Percentiles rank a stretch among this genome's conserved stretches.
Evolutionary conservation across 2,797 vertebrate species (phyloP).

Genomic region (Sciurus carolinensis): DNA sequence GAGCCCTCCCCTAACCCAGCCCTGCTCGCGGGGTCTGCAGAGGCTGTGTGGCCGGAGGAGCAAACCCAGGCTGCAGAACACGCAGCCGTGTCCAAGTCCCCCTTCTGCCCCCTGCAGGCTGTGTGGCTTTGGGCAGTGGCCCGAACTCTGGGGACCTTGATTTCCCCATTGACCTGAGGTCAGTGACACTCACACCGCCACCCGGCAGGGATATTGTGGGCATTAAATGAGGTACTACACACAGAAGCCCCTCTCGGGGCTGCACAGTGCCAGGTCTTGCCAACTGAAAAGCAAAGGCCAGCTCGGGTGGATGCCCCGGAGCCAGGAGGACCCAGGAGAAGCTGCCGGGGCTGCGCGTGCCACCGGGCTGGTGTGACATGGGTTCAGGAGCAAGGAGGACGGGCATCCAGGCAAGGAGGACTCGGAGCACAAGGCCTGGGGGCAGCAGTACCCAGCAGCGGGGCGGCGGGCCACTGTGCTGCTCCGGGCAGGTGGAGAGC

Average conservation of each 20-base stretch:
- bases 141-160: rapidly evolving
- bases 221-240: neutral
- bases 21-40: neutral
- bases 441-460: neutral
- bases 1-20: neutral
- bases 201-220: neutral
- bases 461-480: too few species aligned
- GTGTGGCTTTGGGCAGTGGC: neutral
- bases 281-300: neutral
- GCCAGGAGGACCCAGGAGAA: neutral
- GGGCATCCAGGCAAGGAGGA: rapidly evolving
- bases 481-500: too few species aligned
- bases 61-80: neutral
- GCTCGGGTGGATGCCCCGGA: neutral
- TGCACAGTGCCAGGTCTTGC: too few species aligned
- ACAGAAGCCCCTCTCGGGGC: neutral
- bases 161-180: neutral
- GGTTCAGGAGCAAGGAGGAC: too few species aligned
- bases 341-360: rapidly evolving
- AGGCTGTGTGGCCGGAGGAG: neutral
- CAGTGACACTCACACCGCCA: neutral
- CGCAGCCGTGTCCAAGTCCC: neutral
- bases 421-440: neutral
- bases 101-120: too few species aligned
- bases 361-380: too few species aligned